Percentiles rank a stretch among this genome's conserved stretches.
Evolutionary conservation across 2,113 vertebrate species (phyloP).

Genomic region (Callipepla californica): DNA sequence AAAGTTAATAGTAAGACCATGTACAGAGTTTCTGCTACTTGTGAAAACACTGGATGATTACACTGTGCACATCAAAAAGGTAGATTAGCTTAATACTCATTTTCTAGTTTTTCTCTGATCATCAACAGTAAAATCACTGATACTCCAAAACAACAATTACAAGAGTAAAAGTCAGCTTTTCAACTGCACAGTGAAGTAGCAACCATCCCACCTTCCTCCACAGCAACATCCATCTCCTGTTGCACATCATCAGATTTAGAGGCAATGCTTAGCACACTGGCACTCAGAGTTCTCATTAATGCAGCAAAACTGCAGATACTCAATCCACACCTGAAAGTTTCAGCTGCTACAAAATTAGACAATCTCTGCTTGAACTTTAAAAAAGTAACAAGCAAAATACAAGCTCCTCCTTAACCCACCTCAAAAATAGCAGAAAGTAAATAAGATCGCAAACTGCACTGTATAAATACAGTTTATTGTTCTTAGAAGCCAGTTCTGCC

Average conservation of each 20-base stretch:
- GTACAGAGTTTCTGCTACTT: background rate
- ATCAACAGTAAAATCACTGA: background rate
- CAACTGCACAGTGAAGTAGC: background rate
- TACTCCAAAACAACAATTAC: background rate
- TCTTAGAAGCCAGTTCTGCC: background rate
- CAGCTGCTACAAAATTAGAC: background rate
- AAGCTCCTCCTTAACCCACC: fast-evolving
- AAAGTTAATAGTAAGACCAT: background rate
- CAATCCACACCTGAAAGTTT: background rate
- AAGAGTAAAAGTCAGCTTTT: background rate
- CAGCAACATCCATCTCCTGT: background rate
- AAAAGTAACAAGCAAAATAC: background rate
- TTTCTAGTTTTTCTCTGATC: background rate
- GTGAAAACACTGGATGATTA: background rate
- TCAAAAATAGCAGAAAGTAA: background rate
- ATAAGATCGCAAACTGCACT: background rate
- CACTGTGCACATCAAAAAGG: background rate
- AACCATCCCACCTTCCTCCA: background rate
- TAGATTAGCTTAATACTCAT: background rate
- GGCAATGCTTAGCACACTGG: background rate
- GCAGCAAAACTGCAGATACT: background rate
- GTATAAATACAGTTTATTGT: background rate
- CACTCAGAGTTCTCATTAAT: background rate
- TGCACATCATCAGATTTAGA: background rate
- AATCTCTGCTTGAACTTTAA: background rate